Evolutionary conservation across 1,140 invertebrate species (phyloP).

Genomic region (Penaeus indicus): DNA sequence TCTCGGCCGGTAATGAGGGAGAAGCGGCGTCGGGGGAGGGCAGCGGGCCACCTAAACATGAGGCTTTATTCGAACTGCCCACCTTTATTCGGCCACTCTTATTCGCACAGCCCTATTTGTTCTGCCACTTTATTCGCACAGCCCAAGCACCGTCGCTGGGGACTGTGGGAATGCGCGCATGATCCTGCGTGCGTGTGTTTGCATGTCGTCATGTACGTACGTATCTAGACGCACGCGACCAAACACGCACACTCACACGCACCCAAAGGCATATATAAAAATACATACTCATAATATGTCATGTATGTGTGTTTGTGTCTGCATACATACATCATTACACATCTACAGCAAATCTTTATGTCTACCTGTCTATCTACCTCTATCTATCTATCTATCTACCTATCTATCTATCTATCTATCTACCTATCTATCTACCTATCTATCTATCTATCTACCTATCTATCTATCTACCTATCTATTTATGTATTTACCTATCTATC

Average conservation of each 20-base stretch:
- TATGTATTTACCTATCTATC: no score
- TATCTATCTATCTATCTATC: no score
- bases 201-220: no score
- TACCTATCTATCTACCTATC: no score
- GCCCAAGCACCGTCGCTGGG: neutral
- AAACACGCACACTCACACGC: neutral
- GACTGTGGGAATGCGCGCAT: neutral
- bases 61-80: no score
- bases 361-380: neutral
- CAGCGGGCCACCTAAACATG: neutral
- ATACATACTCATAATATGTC: constrained; percentile 12
- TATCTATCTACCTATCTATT: no score
- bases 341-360: neutral
- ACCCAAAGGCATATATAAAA: constrained; percentile 14
- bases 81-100: constrained; percentile 4
- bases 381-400: neutral
- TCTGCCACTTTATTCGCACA: constrained; percentile 2
- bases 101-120: constrained; percentile 1
- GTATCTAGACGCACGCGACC: neutral
- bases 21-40: neutral
- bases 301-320: constrained; percentile 5
- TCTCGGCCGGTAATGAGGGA: neutral
- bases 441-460: no score
- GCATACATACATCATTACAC: neutral
- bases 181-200: no score